Base-by-base conservation (phyloP, 1,140 invertebrate species). In the Centruroides sculpturatus region DNA sequence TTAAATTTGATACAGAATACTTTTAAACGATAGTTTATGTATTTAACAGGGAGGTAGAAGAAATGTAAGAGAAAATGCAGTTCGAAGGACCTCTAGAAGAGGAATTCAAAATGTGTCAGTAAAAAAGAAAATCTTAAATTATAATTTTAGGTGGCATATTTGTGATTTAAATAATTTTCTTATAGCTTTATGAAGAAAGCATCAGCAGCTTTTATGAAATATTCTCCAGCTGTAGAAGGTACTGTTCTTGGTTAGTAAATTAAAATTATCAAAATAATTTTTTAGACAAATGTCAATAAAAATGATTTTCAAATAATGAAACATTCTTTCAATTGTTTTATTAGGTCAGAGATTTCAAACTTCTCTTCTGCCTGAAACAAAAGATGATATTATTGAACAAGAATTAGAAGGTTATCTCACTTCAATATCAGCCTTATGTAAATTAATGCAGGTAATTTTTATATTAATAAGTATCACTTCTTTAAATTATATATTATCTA, bases 341-440 rank as follows among this genome's bases (percentile, higher is more conserved):
- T 13, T 41, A 63, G 63, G 63, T 3, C 63, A 64, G 9, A 58
- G 60, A 48, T 59, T 61, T 23, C 63, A 61, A 12, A 35, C 62
- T 35, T 60, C 62, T 55, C 56, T 60, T 49, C 56, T 64, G 50
- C 55, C 59, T 56, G 63, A 64, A 35, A 13, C 59, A 5, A 64
- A 64, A 59, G 63, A 64, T 56, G 63, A 64, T 59, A 65, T 67
- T 66, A 70, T 57, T 68, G 87, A 89, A 72, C 82, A 85, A 70
- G 89, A 93, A 73, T 85, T 90, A 77, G 87, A 92, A 68, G 84
- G 87, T 69, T 92, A 91, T 74, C 75, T 92, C 59, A 81, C 86
- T n/a, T 81, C 87, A 66, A 82, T 93, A 1, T 84, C 88, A 47
- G 89, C 86, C 7, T 75, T 96, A n/a, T 84, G 89, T 54, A 85